Base-by-base conservation (phyloP, 2,888 invertebrate genomes). In the Parasteatoda lunata region DNA sequence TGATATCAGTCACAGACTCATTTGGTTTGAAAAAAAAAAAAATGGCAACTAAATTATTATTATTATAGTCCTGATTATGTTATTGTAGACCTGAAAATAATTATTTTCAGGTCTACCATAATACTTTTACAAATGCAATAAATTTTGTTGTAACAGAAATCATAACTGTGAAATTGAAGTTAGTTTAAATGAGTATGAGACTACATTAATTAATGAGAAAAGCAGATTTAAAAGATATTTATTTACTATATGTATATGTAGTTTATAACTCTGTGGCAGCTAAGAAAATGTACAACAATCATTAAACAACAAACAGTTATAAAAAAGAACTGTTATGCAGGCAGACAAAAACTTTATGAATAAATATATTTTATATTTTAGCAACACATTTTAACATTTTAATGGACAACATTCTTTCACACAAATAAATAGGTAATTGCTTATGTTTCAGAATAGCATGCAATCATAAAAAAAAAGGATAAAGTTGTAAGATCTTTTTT, bases 191-290 rank as follows among this genome's bases (percentile, higher is more conserved):
- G 30, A 30, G 1, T 30, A 30, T 30, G 30, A 2, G 30, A 30
- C 30, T 30, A 30, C 30, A 30, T 30, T 30, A 30, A 54, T 54
- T 13, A 72, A 72, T 49, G 71, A 13, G 48, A 11, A 78, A 13
- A 48, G 80, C 72, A 78, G 78, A 84, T 84, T 84, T 84, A 84
- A 84, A 84, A 84, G 65, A 73, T 49, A 78, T 84, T 84, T 84
- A 78, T 78, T 75, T 49, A 69, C 78, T 84, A 78, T 84, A 77
- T 83, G 77, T 84, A 78, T 72, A 77, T 83, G 77, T 84, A 78
- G 77, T 73, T 81, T 78, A 84, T 59, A 79, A 84, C 78, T 71
- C 77, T 54, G 71, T 83, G 77, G 83, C 59, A 75, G 66, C 78
- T 78, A 78, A 84, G 78, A 75, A 83, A 84, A 84, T 84, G 84